These are phyloP conservation scores for Drosophila orosa DNA, from an alignment of 1,140 invertebrate genomes.

Conservation along the genomic window DNA sequence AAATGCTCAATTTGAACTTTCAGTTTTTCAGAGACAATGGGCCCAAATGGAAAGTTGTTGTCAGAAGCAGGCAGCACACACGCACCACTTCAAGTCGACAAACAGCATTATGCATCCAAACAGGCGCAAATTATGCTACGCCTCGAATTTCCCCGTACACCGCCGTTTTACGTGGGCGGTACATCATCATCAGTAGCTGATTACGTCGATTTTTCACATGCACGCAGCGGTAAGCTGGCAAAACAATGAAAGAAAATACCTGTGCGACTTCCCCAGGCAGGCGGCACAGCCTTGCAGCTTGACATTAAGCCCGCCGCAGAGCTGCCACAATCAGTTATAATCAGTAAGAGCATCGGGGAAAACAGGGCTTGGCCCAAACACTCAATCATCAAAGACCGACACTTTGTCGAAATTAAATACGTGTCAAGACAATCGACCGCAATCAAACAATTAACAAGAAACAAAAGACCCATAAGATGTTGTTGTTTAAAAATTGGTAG, in stretches of 20 bases:
- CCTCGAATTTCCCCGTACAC: constrained; percentile 28
- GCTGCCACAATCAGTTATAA: constrained; percentile 55
- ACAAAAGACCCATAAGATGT: constrained; percentile 7
- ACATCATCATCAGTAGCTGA: constrained; percentile 22
- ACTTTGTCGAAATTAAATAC: constrained; percentile 41
- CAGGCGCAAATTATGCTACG: constrained; percentile 47
- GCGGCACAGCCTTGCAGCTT: constrained; percentile 64
- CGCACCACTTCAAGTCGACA: constrained; percentile 29
- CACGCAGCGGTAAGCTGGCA: constrained; percentile 11
- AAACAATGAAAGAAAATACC: constrained; percentile 64
- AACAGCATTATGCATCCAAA: constrained; percentile 48
- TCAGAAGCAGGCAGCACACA: constrained; percentile 40
- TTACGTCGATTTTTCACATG: constrained; percentile 61
- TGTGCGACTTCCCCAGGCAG: constrained; percentile 32
- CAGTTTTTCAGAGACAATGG: constrained; percentile 68
- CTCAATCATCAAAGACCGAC: constrained; percentile 24
- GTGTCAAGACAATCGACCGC: constrained; percentile 47
- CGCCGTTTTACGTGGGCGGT: constrained; percentile 37
- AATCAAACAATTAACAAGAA: constrained; percentile 36
- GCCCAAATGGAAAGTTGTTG: constrained; percentile 71
- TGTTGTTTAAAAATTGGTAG: constrained; percentile 3
- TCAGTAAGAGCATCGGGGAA: constrained; percentile 36
- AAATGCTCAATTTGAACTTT: constrained; percentile 76
- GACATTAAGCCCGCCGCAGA: constrained; percentile 58
- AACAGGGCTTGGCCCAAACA: constrained; percentile 28